A percentile compares a stretch with the other conserved stretches of the same genome.
These are phyloP conservation scores for Pyxicephalus adspersus DNA, from an alignment of 2,113 vertebrate species.

Conservation along the genomic window DNA sequence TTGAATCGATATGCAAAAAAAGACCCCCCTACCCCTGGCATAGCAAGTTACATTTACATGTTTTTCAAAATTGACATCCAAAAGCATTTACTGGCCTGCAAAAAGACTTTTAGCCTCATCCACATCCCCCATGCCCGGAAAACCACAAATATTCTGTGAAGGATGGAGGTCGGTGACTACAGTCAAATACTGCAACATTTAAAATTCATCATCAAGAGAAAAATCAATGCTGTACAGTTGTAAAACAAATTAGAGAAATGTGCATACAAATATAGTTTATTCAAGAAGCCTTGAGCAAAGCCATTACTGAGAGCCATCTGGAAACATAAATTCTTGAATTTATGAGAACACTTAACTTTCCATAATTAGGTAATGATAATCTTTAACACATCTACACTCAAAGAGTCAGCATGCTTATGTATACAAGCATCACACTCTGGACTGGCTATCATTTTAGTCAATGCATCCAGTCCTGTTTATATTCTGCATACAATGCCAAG, in stretches of 20 bases:
- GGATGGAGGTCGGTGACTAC: no score
- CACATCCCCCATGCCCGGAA: no score
- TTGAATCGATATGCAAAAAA: no score
- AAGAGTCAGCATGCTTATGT: constrained; percentile 9
- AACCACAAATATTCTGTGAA: no score
- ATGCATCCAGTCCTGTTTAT: background rate
- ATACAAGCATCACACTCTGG: background rate
- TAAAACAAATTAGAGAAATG: background rate
- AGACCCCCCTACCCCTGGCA: no score
- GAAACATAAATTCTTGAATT: constrained; percentile 3
- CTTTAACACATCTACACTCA: constrained; percentile 4
- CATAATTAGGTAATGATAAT: constrained; percentile 21
- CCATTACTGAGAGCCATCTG: background rate
- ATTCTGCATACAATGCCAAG: no score
- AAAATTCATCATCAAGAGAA: background rate
- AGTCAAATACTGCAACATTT: no score
- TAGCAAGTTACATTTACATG: no score
- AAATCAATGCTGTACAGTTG: background rate
- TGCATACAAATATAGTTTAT: background rate
- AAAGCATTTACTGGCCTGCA: no score
- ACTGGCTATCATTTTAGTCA: background rate
- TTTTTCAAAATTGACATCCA: no score
- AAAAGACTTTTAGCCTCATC: no score
- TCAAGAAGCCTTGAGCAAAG: background rate
- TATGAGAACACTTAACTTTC: constrained; percentile 5